Evolutionary conservation across 2,797 vertebrate genomes (phyloP), one percentile per base, ranked within the genome.

Genomic region (Sebastes taczanowskii): DNA sequence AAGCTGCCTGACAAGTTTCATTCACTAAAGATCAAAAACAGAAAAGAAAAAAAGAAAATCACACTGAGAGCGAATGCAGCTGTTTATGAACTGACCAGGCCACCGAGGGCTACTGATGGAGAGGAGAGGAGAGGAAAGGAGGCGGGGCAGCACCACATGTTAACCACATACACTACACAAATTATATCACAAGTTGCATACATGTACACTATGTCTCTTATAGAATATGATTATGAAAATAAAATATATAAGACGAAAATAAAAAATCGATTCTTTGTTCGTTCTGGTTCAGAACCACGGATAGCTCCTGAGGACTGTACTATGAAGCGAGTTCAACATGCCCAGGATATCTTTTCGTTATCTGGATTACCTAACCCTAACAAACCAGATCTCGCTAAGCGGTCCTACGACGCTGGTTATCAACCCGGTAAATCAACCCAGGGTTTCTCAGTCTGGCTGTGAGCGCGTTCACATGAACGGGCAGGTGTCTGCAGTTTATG

Each of bases 231-330:
- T 52, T 16, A 16, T 4, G 2, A 35, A 63, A 52, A 56, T 56
- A 30, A 49, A 18, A 23, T 18, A 27, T 9, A 18, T 0, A 5
- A 20, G 7, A 71, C 7, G 2, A 25, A 23, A 64, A 13, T 16
- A 4, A n/a, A n/a, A 23, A 34, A 5, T 13, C 0, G 2, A 11
- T 30, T 1, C 0, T 42, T 11, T 23, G 1, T 70, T 80, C 55
- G 22, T 20, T 59, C n/a, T 4, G 13, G 6, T 71, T 84, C 81
- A 93, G 90, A 63, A 90, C 90, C 86, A 74, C 11, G 78, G 88
- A 88, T 6, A 94, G 81, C 81, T 80, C 75, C 53, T 8, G 13
- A n/a, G 46, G 16, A 4, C 38, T 42, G 38, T 16, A 16, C 38
- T 42, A 42, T 16, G 38, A 42, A 42, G 13, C 38, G 6, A 42